Base-by-base conservation (phyloP, 2,888 invertebrate species). In the Brenthis hecate region DNA sequence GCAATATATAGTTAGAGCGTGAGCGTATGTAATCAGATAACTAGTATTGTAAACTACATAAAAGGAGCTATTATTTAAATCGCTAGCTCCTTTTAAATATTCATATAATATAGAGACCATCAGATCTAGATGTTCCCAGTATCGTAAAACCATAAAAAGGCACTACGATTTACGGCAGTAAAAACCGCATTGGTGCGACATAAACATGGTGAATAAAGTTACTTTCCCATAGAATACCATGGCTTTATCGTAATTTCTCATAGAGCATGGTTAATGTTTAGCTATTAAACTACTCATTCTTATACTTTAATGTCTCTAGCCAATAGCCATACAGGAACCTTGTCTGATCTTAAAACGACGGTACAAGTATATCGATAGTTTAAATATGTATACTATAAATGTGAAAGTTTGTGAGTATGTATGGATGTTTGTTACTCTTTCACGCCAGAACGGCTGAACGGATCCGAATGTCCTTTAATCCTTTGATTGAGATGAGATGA, bases 131-230 rank as follows among this genome's bases (percentile, higher is more conserved):
- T 51, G 56, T 61, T 66, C 61, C 28, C 65, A 28, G 56, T 66
- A 61, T 62, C 62, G 56, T 53, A 2, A 53, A 72, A 72, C 76
- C 74, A 77, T 81, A 81, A 84, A 85, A 76, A 76, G 75, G 74
- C 76, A 73, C 77, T 80, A 82, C 81, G 82, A 81, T 80, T 81
- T 78, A 80, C 76, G 77, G 77, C 81, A 84, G 81, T 85, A 85
- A 85, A 85, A 74, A 73, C 79, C 81, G 77, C 78, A 78, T 51
- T 75, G 71, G 69, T 72, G 74, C 72, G 72, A 65, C 61, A 72
- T 83, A 82, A 83, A 84, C 78, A 78, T 77, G 74, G 75, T 62
- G 76, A 75, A 78, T 81, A 79, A 79, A 80, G 78, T 78, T 71
- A 69, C 48, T 69, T 68, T 69, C 66, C 55, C 63, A 56, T 54